phyloP scores from a whole-genome alignment of 2,888 invertebrate genomes.

The Latrodectus hesperus region DNA sequence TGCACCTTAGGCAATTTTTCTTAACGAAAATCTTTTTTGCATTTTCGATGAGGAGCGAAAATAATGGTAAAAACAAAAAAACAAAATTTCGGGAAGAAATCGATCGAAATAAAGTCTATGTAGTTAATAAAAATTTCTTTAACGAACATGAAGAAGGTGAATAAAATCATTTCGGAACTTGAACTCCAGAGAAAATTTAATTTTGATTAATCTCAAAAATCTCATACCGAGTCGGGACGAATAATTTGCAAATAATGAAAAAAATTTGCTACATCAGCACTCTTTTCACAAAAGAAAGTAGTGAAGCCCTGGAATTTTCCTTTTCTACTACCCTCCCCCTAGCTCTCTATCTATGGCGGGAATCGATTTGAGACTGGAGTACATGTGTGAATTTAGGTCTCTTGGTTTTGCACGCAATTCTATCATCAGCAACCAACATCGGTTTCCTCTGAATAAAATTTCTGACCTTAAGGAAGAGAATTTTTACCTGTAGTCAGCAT shows the following conservation, averaged over 20 bases:
- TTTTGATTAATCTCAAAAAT: background rate
- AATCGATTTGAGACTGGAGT: conserved; percentile 35
- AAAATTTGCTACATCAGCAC: conserved; percentile 3
- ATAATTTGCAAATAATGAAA: conserved; percentile 29
- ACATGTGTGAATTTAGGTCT: conserved; percentile 48
- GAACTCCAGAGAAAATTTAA: background rate
- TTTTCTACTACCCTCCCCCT: background rate
- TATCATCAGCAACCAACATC: conserved; percentile 45
- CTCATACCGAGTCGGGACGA: conserved; percentile 14
- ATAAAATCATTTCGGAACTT: background rate
- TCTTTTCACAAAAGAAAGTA: background rate
- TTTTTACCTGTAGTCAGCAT: background rate
- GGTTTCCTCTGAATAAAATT: conserved; percentile 52
- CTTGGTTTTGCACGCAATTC: conserved; percentile 34
- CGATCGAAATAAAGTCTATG: background rate
- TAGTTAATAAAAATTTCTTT: background rate
- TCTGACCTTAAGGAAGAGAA: conserved; percentile 5
- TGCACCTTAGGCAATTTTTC: no score
- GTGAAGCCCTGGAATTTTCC: conserved; percentile 4
- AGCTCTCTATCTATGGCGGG: background rate
- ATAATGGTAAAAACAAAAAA: background rate
- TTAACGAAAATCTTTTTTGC: no score
- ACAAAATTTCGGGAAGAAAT: background rate
- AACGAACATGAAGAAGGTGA: background rate
- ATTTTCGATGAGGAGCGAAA: background rate